Conservation (phyloP, 2,797 vertebrate genomes). For the Melopsittacus undulatus region DNA sequence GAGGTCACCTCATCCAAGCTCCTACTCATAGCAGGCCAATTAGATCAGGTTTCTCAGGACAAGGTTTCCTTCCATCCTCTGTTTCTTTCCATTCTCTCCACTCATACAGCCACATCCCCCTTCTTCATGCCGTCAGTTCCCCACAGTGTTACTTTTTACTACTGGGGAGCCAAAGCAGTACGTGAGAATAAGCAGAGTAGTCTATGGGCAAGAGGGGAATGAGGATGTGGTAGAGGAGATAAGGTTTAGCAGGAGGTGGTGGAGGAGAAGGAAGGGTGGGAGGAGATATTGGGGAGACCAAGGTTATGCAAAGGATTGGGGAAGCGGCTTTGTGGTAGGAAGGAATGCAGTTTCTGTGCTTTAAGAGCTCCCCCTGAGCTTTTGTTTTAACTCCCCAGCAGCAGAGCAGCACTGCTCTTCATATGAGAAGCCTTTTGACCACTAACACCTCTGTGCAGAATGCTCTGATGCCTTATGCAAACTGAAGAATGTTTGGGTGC, state of each 20-base stretch:
- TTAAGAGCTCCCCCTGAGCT: slow-evolving; percentile 28
- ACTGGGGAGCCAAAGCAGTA: slow-evolving; percentile 33
- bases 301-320: slow-evolving; percentile 78
- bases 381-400: slow-evolving; percentile 22
- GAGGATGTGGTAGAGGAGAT: slow-evolving; percentile 69
- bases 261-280: slow-evolving; percentile 78
- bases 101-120: neutral
- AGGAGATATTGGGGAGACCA: slow-evolving; percentile 82
- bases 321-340: slow-evolving; percentile 74
- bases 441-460: neutral
- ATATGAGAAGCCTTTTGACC: neutral
- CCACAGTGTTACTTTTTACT: neutral
- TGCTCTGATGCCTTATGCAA: slow-evolving; percentile 9
- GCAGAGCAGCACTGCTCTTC: neutral
- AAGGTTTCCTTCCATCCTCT: neutral
- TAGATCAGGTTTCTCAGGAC: neutral
- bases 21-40: neutral
- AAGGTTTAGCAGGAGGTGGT: slow-evolving; percentile 66
- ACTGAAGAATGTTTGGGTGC: slow-evolving; percentile 26
- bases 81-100: slow-evolving; percentile 12
- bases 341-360: slow-evolving; percentile 56
- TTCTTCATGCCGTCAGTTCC: neutral
- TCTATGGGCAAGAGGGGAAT: slow-evolving; percentile 51
- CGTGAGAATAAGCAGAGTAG: slow-evolving; percentile 60
- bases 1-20: neutral